A percentile compares a stretch with the other conserved stretches of the same genome.
Evolutionary conservation across 2,113 vertebrate genomes (phyloP).

Genomic region (Blennius ocellaris): DNA sequence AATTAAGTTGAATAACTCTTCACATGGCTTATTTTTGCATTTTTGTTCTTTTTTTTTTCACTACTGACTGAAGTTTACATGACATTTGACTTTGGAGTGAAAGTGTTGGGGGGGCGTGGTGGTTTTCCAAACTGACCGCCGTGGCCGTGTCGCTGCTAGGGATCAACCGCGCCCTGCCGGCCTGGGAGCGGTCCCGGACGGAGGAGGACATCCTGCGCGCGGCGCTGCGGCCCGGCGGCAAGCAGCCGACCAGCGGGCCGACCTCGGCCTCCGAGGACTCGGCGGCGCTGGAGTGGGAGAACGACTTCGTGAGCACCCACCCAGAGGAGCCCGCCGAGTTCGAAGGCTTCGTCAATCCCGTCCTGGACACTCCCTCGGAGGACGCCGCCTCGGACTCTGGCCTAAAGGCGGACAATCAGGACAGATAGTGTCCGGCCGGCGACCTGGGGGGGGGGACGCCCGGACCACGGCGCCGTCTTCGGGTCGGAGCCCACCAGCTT

Average conservation of each 20-base stretch:
- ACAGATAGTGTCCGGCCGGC: conserved; percentile 82
- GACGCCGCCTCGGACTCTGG: conserved; percentile 54
- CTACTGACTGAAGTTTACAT: no score
- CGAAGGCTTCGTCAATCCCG: conserved; percentile 94
- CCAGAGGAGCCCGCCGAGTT: conserved; percentile 90
- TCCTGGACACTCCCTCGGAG: conserved; percentile 86
- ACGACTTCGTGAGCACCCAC: conserved; percentile 93
- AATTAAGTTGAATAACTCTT: no score
- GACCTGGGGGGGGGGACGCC: conserved; percentile 46
- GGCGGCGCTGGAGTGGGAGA: conserved; percentile 96
- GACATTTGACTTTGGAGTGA: no score
- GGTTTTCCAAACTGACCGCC: no score
- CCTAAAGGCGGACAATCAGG: conserved; percentile 78
- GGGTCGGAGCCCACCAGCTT: conserved; percentile 65
- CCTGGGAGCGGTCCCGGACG: conserved; percentile 92
- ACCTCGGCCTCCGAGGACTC: conserved; percentile 94
- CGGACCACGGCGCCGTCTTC: conserved; percentile 6
- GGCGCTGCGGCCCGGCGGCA: conserved; percentile 84
- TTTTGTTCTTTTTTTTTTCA: no score
- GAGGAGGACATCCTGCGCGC: conserved; percentile 97
- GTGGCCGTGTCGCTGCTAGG: conserved; percentile 76
- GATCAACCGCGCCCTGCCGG: conserved; percentile 90
- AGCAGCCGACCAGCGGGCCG: conserved; percentile 85
- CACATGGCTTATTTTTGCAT: no score
- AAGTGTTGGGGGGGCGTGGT: no score